Base-by-base conservation (phyloP, 1,140 invertebrate genomes). In the Hylaeus volcanicus region DNA sequence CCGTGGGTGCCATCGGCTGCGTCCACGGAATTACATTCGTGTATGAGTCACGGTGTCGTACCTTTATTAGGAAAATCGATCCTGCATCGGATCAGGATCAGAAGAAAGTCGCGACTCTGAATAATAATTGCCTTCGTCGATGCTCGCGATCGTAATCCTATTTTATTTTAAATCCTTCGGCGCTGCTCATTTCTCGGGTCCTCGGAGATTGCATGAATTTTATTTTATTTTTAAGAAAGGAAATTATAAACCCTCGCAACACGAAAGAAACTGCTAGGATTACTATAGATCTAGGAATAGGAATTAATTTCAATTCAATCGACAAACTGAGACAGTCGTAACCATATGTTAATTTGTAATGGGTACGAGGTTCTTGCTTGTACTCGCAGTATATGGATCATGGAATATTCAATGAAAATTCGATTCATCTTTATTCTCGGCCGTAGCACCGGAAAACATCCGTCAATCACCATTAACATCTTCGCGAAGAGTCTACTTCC, bases 391-490 rank as follows among this genome's bases (percentile, higher is more conserved):
- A 64, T 51, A 74, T 56, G 65, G 26, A 55, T 51, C 53, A 51
- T 60, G 45, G 60, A 68, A 82, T 74, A 74, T 76, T 58, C 64
- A 70, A 58, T 68, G 51, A 53, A 83, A 74, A 74, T 79, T 55
- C 51, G 56, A 75, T 75, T 61, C 48, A 60, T 74, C 53, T 66
- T 66, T 58, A n/a, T n/a, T 64, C 41, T 55, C 58, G 60, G 8
- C 60, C 72, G 53, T 51, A 64, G 15, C 41, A 68, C 69, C 58
- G 45, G 12, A 58, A 58, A 43, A 48, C 58, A 70, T 70, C 81
- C 55, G 60, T 73, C 70, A 74, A 68, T 61, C 55, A 48, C 51
- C 65, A 60, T 70, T 74, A 74, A 84, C 74, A 81, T 84, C 79
- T 76, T 70, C 68, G 81, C 61, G 75, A 77, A 51, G 75, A 70